These are phyloP conservation scores for Crepidodera aurea DNA, from an alignment of 2,888 invertebrate species.

Conservation along the genomic window DNA sequence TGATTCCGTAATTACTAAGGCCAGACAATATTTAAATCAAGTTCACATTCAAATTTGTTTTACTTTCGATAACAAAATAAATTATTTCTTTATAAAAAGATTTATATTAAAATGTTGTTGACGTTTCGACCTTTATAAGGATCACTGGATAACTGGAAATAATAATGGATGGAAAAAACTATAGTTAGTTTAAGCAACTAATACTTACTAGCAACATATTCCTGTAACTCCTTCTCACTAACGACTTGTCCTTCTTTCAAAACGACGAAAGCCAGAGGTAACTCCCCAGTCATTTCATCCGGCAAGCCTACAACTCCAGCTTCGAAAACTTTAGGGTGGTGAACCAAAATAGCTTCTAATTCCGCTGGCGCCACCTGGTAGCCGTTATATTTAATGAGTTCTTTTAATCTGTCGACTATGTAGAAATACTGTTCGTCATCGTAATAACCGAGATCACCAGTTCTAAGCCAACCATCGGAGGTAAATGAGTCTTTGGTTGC, in stretches of 20 bases:
- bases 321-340: slow-evolving; percentile 76
- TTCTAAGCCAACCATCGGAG: slow-evolving; percentile 77
- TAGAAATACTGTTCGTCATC: slow-evolving; percentile 80
- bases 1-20: too few relatives aligned
- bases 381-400: slow-evolving; percentile 90
- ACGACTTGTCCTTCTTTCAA: slow-evolving; percentile 64
- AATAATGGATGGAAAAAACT: too few relatives aligned
- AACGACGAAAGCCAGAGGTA: slow-evolving; percentile 81
- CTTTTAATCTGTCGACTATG: slow-evolving; percentile 86
- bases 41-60: too few relatives aligned
- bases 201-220: slow-evolving; percentile 63
- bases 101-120: too few relatives aligned
- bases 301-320: slow-evolving; percentile 81
- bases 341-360: slow-evolving; percentile 80
- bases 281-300: slow-evolving; percentile 76
- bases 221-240: slow-evolving; percentile 58
- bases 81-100: too few relatives aligned
- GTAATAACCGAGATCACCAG: slow-evolving; percentile 85
- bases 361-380: slow-evolving; percentile 88
- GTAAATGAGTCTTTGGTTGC: slow-evolving; percentile 75
- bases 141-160: too few relatives aligned
- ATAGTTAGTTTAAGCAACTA: too few relatives aligned
- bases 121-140: too few relatives aligned
- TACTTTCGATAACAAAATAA: too few relatives aligned
- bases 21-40: too few relatives aligned